Conservation (phyloP, 2,888 invertebrate species). For the Laothoe populi region DNA sequence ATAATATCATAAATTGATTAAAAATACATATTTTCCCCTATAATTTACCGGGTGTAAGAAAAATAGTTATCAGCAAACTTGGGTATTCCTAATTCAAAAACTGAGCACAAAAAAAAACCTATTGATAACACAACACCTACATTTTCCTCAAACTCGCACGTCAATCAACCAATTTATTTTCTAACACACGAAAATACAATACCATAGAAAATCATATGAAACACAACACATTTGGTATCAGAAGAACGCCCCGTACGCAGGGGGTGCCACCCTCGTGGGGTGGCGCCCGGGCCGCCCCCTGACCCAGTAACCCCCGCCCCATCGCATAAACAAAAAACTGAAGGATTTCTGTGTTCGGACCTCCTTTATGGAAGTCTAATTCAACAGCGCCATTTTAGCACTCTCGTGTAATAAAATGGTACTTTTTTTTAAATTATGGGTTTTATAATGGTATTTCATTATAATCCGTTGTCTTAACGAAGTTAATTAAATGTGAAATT, state of each 20-base stretch:
- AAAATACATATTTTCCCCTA: too few relatives aligned
- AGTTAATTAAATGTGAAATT: neutral
- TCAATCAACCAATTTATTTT: conserved; percentile 8
- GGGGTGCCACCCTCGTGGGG: conserved; percentile 40
- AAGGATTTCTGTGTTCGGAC: conserved; percentile 14
- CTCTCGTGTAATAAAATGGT: neutral
- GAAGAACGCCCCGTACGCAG: conserved; percentile 48
- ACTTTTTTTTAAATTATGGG: neutral
- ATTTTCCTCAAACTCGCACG: neutral
- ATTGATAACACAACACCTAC: neutral
- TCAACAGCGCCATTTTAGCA: conserved; percentile 9
- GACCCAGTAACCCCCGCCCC: conserved; percentile 64
- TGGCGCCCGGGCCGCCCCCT: conserved; percentile 53
- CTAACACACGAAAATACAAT: conserved; percentile 7
- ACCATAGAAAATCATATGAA: conserved; percentile 8
- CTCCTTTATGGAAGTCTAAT: conserved; percentile 30
- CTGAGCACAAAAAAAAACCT: neutral
- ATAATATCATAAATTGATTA: too few relatives aligned
- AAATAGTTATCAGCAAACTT: too few relatives aligned
- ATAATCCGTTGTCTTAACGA: neutral
- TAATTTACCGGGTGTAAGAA: too few relatives aligned
- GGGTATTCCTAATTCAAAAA: neutral
- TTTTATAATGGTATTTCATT: neutral
- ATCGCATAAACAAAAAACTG: conserved; percentile 40
- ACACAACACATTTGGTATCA: conserved; percentile 15